Conservation (phyloP, 2,888 invertebrate genomes). For the Suillia variegata region DNA sequence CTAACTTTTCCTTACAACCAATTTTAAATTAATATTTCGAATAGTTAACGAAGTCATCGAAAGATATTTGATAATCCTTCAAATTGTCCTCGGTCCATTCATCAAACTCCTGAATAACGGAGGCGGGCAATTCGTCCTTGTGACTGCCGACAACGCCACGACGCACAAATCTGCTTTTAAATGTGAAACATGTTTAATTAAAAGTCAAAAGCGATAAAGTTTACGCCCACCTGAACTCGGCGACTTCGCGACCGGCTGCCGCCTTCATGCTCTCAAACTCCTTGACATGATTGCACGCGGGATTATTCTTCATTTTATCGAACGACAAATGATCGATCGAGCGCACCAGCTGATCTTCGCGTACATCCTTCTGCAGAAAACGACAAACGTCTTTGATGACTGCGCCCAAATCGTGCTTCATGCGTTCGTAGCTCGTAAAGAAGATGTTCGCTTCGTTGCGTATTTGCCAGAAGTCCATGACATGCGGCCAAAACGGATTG, state of each 20-base stretch:
- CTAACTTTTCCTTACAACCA: no score
- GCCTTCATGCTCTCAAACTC: conserved; percentile 57
- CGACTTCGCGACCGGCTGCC: conserved; percentile 50
- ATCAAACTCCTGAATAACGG: conserved; percentile 51
- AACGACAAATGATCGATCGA: conserved; percentile 52
- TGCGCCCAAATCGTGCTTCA: conserved; percentile 47
- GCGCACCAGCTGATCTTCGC: conserved; percentile 35
- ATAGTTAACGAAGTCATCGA: conserved; percentile 48
- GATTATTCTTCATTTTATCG: conserved; percentile 57
- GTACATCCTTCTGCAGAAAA: conserved; percentile 41
- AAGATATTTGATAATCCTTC: conserved; percentile 39
- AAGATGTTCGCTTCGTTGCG: conserved; percentile 49
- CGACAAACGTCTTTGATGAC: conserved; percentile 46
- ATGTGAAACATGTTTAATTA: not conserved
- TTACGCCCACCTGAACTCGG: conserved; percentile 46
- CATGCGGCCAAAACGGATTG: conserved; percentile 55
- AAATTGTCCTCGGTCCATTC: conserved; percentile 51
- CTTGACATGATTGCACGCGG: conserved; percentile 53
- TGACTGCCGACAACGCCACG: conserved; percentile 57
- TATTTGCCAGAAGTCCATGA: conserved; percentile 55
- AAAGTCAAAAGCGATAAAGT: not conserved
- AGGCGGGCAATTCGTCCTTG: conserved; percentile 49
- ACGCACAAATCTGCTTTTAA: conserved; percentile 48
- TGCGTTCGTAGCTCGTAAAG: conserved; percentile 56
- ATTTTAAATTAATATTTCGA: conserved; percentile 38